Evolutionary conservation across 2,888 invertebrate species (phyloP), one percentile per base, ranked within the genome.

Genomic region (Rugalucina vietnamica): DNA sequence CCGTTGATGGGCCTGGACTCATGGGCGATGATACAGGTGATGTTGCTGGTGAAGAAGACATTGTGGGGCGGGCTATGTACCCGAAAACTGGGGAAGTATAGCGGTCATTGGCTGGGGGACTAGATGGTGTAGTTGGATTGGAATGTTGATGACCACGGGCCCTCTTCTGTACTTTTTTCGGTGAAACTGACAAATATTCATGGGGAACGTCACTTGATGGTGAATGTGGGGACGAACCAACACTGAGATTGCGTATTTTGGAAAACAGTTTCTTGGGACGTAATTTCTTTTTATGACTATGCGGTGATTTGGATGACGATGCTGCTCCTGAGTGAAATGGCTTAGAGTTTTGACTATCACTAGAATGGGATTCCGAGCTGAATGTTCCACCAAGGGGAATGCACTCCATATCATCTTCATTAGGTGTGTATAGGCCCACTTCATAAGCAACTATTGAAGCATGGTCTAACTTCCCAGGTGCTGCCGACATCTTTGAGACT

Each of bases 401-500:
- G 72, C 87, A 83, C 69, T 91, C 89, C 89, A 90, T 88, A 75
- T 93, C 91, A 71, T 92, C 91, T 72, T 92, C 91, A 69, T 93
- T 89, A 21, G 90, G 91, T 71, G 90, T 88, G 89, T 92, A 93
- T 27, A 91, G 88, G 29, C 94, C 94, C n/a, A 97, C 97, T 88
- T 97, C 97, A 93, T 97, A 97, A 1, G 98, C 98, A 73, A 97
- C 97, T 29, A 97, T 97, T 4, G 97, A 97, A 32, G 98, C 98
- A 95, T 98, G 98, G 95, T 98, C 98, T 88, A 98, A 95, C 95
- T 98, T 98, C 1, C 98, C 98, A 0, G 98, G 98, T 90, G 98
- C 96, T 95, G 97, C 96, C 29, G 96, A 96, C 91, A 97, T 96
- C 93, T 97, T 97, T 87, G 97, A 97, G 87, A 97, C 96, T 77